A percentile compares a stretch with the other conserved stretches of the same genome.
Conservation (phyloP, 2,888 invertebrate species). For the Tetanocera ferruginea region DNA sequence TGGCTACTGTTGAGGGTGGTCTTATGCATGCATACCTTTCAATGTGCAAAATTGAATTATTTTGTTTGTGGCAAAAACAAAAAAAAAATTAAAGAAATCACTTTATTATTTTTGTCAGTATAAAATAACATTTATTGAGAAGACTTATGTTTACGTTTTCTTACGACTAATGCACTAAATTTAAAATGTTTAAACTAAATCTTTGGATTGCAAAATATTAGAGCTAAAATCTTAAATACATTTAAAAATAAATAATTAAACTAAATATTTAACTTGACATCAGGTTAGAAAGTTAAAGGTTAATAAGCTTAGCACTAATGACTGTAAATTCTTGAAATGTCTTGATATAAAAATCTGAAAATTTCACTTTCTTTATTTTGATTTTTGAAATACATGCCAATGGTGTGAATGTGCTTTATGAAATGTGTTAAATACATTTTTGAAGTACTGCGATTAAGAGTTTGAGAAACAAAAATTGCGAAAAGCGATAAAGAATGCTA, state of each 20-base stretch:
- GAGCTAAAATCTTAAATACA: background rate
- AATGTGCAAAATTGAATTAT: background rate
- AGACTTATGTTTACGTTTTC: background rate
- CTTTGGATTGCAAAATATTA: slow-evolving; percentile 29
- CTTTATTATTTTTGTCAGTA: background rate
- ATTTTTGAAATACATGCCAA: too few species aligned
- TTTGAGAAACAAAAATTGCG: too few species aligned
- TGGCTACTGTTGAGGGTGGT: too few species aligned
- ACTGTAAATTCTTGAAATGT: slow-evolving; percentile 4
- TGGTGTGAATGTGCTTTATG: too few species aligned
- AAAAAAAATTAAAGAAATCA: background rate
- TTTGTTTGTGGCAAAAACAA: background rate
- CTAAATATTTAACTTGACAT: background rate
- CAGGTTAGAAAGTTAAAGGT: background rate
- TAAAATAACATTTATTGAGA: background rate
- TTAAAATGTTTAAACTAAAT: background rate
- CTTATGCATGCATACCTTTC: too few species aligned
- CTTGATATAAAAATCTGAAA: background rate
- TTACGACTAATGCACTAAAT: background rate
- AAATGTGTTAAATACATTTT: too few species aligned
- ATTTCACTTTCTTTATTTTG: background rate
- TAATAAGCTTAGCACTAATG: background rate
- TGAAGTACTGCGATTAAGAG: too few species aligned
- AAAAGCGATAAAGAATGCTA: too few species aligned
- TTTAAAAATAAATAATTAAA: background rate